A percentile compares a stretch with the other conserved stretches of the same genome.
Conservation (phyloP, 2,797 vertebrate species). For the Lepus townsendii region DNA sequence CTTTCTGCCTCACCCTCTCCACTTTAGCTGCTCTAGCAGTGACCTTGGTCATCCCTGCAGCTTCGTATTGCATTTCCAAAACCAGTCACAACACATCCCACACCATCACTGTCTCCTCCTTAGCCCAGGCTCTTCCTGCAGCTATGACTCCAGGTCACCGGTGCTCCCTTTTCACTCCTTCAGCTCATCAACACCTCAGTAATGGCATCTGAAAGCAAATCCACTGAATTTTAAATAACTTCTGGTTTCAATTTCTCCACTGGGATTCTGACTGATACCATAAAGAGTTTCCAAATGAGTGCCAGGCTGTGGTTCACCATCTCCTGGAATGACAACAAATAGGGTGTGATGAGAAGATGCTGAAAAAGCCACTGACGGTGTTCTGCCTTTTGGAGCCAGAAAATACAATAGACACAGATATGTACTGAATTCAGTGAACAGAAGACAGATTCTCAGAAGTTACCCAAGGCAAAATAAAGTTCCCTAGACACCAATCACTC, state of each 20-base stretch:
- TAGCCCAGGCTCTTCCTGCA: neutral
- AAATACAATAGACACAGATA: constrained; percentile 32
- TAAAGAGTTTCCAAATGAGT: neutral
- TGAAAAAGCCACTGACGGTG: neutral
- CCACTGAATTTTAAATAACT: constrained; percentile 36
- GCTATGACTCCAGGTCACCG: neutral
- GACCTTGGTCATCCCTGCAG: neutral
- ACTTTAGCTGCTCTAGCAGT: neutral
- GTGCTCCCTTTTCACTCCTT: neutral
- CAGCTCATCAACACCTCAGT: neutral
- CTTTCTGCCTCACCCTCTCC: too few relatives aligned
- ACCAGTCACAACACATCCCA: neutral
- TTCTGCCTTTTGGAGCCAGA: neutral
- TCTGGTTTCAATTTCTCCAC: neutral
- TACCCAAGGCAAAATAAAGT: constrained; percentile 42
- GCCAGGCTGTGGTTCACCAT: neutral
- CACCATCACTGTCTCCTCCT: neutral
- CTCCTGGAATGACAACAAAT: constrained; percentile 30
- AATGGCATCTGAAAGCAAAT: neutral
- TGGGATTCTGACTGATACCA: neutral
- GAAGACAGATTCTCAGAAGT: constrained; percentile 41
- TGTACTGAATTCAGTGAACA: neutral
- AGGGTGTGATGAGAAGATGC: neutral
- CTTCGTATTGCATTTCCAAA: neutral
- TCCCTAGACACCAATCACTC: constrained; percentile 23